These are phyloP conservation scores for Syngnathus typhle DNA, from an alignment of 2,113 vertebrate genomes.

Conservation along the genomic window DNA sequence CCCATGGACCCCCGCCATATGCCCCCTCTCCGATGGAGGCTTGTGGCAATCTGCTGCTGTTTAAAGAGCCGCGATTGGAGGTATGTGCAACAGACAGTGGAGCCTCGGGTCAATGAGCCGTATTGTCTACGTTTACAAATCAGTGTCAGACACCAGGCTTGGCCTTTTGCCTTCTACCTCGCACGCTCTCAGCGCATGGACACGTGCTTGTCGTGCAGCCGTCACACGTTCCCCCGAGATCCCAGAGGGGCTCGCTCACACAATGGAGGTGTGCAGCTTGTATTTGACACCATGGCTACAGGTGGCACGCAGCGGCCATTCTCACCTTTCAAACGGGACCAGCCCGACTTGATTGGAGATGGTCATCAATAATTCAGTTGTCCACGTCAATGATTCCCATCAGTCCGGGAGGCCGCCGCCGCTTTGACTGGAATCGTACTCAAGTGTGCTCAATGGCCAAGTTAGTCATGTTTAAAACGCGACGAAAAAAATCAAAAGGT, in stretches of 20 bases:
- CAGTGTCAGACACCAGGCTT: conserved; percentile 73
- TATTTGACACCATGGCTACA: conserved; percentile 60
- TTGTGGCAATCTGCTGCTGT: conserved; percentile 66
- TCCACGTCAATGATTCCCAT: neutral
- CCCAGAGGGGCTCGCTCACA: conserved; percentile 35
- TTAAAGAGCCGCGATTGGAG: conserved; percentile 51
- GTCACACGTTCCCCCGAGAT: conserved; percentile 40
- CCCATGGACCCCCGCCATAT: conserved; percentile 9
- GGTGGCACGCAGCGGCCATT: conserved; percentile 45
- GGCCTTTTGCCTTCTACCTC: conserved; percentile 60
- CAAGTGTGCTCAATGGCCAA: neutral
- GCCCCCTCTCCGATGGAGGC: conserved; percentile 15
- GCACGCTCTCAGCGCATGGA: conserved; percentile 14
- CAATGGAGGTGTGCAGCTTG: conserved; percentile 53
- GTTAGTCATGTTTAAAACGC: neutral
- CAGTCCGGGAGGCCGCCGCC: neutral
- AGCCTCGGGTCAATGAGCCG: conserved; percentile 69
- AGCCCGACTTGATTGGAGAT: conserved; percentile 38
- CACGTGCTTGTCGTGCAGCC: conserved; percentile 53
- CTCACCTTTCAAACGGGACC: conserved; percentile 45
- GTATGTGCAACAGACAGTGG: conserved; percentile 74
- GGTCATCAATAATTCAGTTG: conserved; percentile 55
- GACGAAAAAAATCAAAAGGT: neutral
- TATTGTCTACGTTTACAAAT: conserved; percentile 75
- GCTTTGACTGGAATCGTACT: neutral